A percentile compares a stretch with the other conserved stretches of the same genome.
Conservation (phyloP, 2,797 vertebrate species). For the Cossypha dichroa region DNA sequence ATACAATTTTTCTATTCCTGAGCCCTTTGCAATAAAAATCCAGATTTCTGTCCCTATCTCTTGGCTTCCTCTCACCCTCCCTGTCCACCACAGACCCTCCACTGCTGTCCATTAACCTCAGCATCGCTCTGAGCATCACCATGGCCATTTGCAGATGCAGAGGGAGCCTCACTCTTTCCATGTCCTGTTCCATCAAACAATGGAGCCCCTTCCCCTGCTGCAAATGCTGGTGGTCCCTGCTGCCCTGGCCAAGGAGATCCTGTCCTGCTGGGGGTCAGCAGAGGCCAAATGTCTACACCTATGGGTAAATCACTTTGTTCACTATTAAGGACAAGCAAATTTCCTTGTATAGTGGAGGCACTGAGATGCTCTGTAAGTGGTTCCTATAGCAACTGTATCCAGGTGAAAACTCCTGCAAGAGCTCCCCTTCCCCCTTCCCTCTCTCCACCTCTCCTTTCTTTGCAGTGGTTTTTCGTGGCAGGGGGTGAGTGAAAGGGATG, state of each 20-base stretch:
- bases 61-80: background rate
- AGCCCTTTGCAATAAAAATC: background rate
- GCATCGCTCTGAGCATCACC: background rate
- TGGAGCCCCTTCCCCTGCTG: background rate
- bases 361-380: background rate
- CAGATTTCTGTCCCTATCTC: background rate
- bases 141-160: background rate
- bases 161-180: background rate
- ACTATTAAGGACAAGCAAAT: background rate
- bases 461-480: background rate
- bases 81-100: background rate
- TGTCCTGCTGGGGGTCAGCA: background rate
- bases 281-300: background rate
- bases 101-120: background rate
- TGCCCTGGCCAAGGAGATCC: fast-evolving
- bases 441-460: background rate
- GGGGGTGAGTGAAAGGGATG: background rate
- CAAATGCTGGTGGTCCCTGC: fast-evolving
- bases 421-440: constrained; percentile 32
- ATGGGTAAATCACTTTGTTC: background rate
- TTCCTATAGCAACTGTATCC: constrained; percentile 77
- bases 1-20: background rate
- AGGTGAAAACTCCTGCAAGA: constrained; percentile 57
- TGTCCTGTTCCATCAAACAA: fast-evolving
- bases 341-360: background rate